These are phyloP conservation scores for Antrozous pallidus DNA, from an alignment of 2,797 vertebrate species.

Conservation along the genomic window DNA sequence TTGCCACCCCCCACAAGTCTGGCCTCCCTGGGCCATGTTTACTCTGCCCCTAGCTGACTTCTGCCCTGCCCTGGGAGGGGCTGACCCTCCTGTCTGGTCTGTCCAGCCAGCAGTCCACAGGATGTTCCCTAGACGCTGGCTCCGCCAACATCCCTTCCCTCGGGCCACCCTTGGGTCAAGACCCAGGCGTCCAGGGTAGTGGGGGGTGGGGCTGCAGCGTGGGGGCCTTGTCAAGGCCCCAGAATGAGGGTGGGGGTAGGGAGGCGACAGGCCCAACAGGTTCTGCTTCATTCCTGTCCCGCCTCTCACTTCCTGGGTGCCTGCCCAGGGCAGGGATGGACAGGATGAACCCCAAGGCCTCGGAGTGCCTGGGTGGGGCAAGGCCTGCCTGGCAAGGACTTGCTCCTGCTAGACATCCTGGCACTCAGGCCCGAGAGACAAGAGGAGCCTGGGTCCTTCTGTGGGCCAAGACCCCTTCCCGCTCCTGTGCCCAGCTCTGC, in stretches of 20 bases:
- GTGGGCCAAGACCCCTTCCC: background rate
- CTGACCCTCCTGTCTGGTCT: slow-evolving; percentile 70
- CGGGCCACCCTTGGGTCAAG: slow-evolving; percentile 65
- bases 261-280: slow-evolving; percentile 70
- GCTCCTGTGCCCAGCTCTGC: background rate
- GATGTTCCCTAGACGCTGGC: slow-evolving; percentile 76
- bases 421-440: background rate
- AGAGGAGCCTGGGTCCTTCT: background rate
- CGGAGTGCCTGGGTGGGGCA: slow-evolving; percentile 55
- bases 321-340: slow-evolving; percentile 50
- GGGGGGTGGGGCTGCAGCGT: slow-evolving; percentile 36
- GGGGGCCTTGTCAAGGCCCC: slow-evolving; percentile 55
- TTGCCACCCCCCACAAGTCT: slow-evolving; percentile 52
- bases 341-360: slow-evolving; percentile 67
- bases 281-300: slow-evolving; percentile 79
- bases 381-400: background rate
- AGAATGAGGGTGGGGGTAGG: slow-evolving; percentile 73
- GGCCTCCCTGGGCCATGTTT: slow-evolving; percentile 61
- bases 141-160: slow-evolving; percentile 58
- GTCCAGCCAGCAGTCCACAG: slow-evolving; percentile 71
- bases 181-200: slow-evolving; percentile 66
- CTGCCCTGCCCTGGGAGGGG: slow-evolving; percentile 63
- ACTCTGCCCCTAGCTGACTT: slow-evolving; percentile 71
- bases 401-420: background rate
- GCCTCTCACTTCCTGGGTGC: slow-evolving; percentile 80